phyloP scores from a whole-genome alignment of 2,797 vertebrate species.

The Scyliorhinus canicula region DNA sequence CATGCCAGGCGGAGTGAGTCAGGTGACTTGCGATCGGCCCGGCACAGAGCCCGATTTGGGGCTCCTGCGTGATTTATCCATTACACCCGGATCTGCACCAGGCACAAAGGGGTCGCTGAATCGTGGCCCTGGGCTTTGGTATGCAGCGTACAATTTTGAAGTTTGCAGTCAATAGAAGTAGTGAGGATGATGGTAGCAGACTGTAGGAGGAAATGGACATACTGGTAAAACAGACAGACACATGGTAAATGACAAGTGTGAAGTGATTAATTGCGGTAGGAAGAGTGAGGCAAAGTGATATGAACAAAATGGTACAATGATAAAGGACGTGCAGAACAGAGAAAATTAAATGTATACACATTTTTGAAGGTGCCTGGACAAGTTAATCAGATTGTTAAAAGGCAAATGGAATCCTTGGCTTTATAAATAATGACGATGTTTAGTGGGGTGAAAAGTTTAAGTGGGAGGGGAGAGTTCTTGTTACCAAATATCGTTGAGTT shows the following conservation, averaged over 20 bases:
- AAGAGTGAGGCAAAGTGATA: neutral
- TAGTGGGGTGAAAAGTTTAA: neutral
- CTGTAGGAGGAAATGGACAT: neutral
- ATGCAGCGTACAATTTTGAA: neutral
- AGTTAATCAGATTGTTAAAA: neutral
- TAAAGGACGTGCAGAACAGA: neutral
- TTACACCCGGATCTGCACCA: no score
- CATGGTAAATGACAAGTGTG: neutral
- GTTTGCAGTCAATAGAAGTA: neutral
- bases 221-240: neutral
- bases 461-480: neutral
- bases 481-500: neutral
- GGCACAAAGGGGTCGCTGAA: no score
- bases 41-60: no score
- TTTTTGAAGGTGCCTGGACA: neutral
- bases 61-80: no score
- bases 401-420: neutral
- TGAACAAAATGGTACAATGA: neutral
- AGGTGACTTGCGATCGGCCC: no score
- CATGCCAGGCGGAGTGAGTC: no score
- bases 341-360: neutral
- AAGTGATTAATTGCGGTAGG: neutral
- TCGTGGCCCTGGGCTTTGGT: no score
- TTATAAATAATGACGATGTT: neutral
- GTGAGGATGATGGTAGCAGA: neutral